Evolutionary conservation across 2,888 invertebrate genomes (phyloP), one percentile per base, ranked within the genome.

Genomic region (Bedellia somnulentella): DNA sequence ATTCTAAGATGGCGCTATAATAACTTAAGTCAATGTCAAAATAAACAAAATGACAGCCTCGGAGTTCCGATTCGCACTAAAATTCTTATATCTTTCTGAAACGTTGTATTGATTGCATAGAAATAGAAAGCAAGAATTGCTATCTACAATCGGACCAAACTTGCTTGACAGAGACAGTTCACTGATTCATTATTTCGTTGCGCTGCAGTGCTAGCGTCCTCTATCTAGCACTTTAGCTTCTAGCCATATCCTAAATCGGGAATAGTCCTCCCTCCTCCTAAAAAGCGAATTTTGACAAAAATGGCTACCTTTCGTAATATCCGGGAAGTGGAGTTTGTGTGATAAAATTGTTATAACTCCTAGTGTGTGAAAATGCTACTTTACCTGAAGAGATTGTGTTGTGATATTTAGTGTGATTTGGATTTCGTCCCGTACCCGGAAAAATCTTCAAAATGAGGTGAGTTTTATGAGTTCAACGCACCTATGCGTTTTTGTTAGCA

Each of bases 371-470:
- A 57, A 71, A 60, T 71, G 71, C 59, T 58, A 56, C 64, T 67
- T 41, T 63, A 60, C 63, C 71, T 73, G 71, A 71, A 71, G 67
- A 64, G n/a, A 59, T 67, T 67, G 60, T 63, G 62, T 53, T 53
- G 71, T 68, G 66, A 50, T 54, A 63, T 73, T 70, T 64, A 66
- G 57, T 68, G 68, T 67, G 68, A 56, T 57, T 44, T 48, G 71
- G 71, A 71, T 71, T 70, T n/a, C 58, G 53, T 61, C 61, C 53
- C 64, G 53, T 67, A 68, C 67, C 68, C 67, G 66, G 67, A 54
- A 56, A 53, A 41, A 56, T 52, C 57, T 44, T 56, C 64, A 71
- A 70, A 67, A 75, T 75, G 73, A 75, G 73, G 73, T 73, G 64
- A 41, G 75, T 67, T 41, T 35, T 43, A 22, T 22, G 58, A 54